A percentile compares a stretch with the other conserved stretches of the same genome.
Conservation (phyloP, 2,888 invertebrate genomes). For the Theretra japonica region DNA sequence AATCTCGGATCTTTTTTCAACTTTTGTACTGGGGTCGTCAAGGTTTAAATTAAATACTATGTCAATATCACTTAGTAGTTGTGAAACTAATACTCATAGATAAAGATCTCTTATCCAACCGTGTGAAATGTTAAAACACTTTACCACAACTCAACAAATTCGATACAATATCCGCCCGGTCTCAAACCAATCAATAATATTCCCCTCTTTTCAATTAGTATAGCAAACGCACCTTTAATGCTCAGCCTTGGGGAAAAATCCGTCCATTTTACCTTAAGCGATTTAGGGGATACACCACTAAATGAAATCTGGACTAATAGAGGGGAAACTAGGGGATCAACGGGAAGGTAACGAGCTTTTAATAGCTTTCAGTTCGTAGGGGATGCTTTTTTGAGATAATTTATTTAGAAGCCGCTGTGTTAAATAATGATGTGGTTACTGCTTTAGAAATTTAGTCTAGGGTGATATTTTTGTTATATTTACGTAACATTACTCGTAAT, state of each 20-base stretch:
- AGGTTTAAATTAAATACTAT: too few relatives aligned
- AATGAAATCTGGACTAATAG: constrained; percentile 53
- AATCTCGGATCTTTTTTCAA: too few relatives aligned
- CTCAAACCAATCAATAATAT: constrained; percentile 65
- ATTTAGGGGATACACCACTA: constrained; percentile 70
- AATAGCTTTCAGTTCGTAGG: constrained; percentile 33
- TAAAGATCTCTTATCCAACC: too few relatives aligned
- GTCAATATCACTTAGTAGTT: too few relatives aligned
- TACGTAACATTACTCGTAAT: too few relatives aligned
- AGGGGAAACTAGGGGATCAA: constrained; percentile 34
- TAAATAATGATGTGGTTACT: neutral
- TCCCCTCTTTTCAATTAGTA: constrained; percentile 77
- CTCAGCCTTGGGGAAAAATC: constrained; percentile 68
- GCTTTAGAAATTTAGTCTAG: neutral
- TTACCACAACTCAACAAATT: constrained; percentile 29
- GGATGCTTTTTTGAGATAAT: constrained; percentile 13
- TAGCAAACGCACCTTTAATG: constrained; percentile 76
- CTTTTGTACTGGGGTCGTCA: too few relatives aligned
- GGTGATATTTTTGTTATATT: too few relatives aligned
- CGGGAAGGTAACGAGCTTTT: constrained; percentile 44
- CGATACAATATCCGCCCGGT: constrained; percentile 31
- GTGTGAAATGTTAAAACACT: too few relatives aligned
- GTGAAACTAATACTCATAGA: too few relatives aligned
- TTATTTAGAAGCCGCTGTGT: constrained; percentile 4
- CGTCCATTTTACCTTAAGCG: constrained; percentile 71